Evolutionary conservation across 1,140 invertebrate species (phyloP), one percentile per base, ranked within the genome.

Genomic region (Physella acuta): DNA sequence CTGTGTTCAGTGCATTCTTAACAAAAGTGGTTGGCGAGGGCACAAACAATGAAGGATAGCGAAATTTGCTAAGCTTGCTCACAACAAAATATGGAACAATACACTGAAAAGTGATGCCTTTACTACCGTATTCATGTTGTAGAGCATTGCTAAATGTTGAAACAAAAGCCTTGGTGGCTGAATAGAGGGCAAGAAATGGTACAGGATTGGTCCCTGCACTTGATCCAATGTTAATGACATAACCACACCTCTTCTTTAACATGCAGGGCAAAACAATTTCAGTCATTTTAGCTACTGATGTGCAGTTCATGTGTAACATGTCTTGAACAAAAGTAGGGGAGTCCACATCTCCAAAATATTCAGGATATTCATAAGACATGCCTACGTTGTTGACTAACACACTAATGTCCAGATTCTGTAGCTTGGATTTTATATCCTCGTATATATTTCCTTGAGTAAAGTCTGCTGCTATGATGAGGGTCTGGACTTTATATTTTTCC

Each of bases 211-310:
- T 84, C 1, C 91, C 92, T 0, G 92, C 88, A 0, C 90, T 90
- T 16, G 96, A 99, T 0, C 94, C 92, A 36, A 99, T 87, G 82
- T 98, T 99, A 55, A 99, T 91, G 36, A 99, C 88, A 0, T 97
- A 89, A 17, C 97, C 97, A 72, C 90, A 90, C 34, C 89, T 88
- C 58, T 91, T 88, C 75, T 92, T 88, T 52, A 92, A 89, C 97
- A 99, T 98, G n/a, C 88, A 89, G 0, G 96, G 95, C 76, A 99
- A 85, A 0, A 96, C 88, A 0, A 97, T 86, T 34, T 89, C 88
- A 28, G 91, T 93, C 92, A 97, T 94, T 79, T 88, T 89, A 0
- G 90, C 91, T n/a, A 92, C 88, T 0, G 92, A 91, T 17, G 89
- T 84, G 4, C 92, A 85, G 80, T 93, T 94, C 24, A 90, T 89